Base-by-base conservation (phyloP, 2,888 invertebrate genomes). In the Tupiocoris notatus region DNA sequence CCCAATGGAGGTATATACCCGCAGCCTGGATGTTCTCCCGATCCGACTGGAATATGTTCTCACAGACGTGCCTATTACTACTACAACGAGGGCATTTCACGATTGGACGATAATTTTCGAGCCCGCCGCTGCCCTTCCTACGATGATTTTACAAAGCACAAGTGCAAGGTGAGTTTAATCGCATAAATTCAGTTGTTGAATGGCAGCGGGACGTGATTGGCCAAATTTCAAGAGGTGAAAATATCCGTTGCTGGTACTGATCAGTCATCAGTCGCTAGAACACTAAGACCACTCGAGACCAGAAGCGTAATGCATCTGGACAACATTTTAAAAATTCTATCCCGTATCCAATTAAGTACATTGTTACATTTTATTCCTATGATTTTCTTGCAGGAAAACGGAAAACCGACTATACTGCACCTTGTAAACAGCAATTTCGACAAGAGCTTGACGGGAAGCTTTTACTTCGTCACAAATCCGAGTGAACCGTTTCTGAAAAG, bases 21-120 rank as follows among this genome's bases (percentile, higher is more conserved):
- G 18, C 88, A 89, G 81, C 88, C 88, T 0, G 89, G 89, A 1
- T 89, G 89, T 80, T 84, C 84, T 1, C 83, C 85, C 23, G 88
- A 88, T 81, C 86, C 86, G 78, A 84, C 87, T 83, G 87, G 87
- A 18, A 80, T 81, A 0, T 83, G 83, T 77, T 82, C 82, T 68
- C 83, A 83, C 79, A 79, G 82, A 3, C 76, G 83, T 63, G 82
- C 82, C 20, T 82, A 82, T 74, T 82, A 82, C 76, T 82, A 82
- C 62, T 83, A 81, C 76, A 81, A 80, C 3, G 83, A 82, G 71
- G 82, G 82, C 1, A 77, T 83, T 7, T 70, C 59, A 23, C 77
- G 76, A 1, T 74, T 74, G 1, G 80, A 80, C 20, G 75, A 79
- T 39, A 82, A 81, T 3, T 82, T 82, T 79, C 77, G 76, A 24